Conservation (phyloP, 2,888 invertebrate species). For the Resseliella maxima region DNA sequence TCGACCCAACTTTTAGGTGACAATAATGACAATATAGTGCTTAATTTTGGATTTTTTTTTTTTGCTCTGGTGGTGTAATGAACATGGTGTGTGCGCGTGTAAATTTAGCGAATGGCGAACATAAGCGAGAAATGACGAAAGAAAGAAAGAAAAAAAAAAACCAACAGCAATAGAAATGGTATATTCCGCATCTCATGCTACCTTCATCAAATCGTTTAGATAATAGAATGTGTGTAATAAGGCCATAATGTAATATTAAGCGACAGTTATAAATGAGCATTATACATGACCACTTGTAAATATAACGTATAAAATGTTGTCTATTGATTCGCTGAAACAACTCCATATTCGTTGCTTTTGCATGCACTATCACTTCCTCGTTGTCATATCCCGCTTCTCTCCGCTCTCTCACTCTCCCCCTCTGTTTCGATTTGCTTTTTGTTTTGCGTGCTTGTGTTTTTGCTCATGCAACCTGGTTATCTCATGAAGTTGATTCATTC, state of each 20-base stretch:
- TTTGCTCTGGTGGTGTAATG: neutral
- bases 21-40: slow-evolving; percentile 23
- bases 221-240: slow-evolving; percentile 44
- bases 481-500: neutral
- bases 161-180: neutral
- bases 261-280: slow-evolving; percentile 37
- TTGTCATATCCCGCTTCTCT: neutral
- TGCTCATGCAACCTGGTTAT: neutral
- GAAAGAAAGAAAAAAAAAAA: neutral
- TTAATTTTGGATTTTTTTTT: neutral
- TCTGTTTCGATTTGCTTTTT: neutral
- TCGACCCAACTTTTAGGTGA: slow-evolving; percentile 29
- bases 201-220: slow-evolving; percentile 37
- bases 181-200: slow-evolving; percentile 23
- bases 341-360: neutral
- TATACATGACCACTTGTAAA: slow-evolving; percentile 42
- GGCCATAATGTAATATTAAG: slow-evolving; percentile 17
- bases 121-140: neutral
- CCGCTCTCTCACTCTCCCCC: neutral
- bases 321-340: neutral
- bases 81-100: neutral
- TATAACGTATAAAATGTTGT: slow-evolving; percentile 4
- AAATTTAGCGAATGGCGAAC: neutral
- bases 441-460: neutral
- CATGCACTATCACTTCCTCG: neutral